A percentile compares a stretch with the other conserved stretches of the same genome.
These are phyloP conservation scores for Brachymystax lenok DNA, from an alignment of 2,797 vertebrate genomes.

Conservation along the genomic window DNA sequence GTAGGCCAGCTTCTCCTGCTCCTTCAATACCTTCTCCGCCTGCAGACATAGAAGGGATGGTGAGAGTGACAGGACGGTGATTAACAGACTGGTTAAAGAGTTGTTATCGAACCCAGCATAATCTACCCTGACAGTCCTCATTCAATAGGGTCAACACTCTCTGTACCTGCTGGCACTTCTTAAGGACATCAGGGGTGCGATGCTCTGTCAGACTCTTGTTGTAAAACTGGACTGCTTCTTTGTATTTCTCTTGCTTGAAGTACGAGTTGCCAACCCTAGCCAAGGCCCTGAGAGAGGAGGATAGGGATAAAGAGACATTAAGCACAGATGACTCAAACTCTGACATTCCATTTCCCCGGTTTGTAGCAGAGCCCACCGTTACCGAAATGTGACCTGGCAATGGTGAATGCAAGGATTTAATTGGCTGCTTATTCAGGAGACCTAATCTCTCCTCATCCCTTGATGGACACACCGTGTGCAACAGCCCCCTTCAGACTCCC, in stretches of 20 bases:
- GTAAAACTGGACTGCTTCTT: constrained; percentile 88
- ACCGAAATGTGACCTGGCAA: background rate
- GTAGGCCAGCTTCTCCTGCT: constrained; percentile 89
- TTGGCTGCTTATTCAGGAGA: background rate
- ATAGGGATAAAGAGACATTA: background rate
- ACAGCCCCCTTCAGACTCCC: background rate
- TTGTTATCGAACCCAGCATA: background rate
- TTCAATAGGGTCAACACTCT: background rate
- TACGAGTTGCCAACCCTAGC: constrained; percentile 91
- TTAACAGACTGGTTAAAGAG: background rate
- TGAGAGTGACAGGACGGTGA: background rate
- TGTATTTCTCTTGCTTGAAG: constrained; percentile 88
- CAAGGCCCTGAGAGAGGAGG: constrained; percentile 77
- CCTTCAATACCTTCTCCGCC: constrained; percentile 94
- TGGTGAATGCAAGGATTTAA: background rate
- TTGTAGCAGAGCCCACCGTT: too few relatives aligned
- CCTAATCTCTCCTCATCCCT: background rate
- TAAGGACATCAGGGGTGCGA: constrained; percentile 90
- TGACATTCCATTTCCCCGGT: background rate
- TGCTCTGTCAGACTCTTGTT: constrained; percentile 95
- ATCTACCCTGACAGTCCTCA: background rate
- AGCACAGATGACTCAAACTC: background rate
- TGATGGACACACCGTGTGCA: background rate
- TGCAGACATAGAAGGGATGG: constrained; percentile 42
- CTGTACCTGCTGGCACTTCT: constrained; percentile 90